Conservation (phyloP, 2,113 vertebrate genomes). For the Anarrhichthys ocellatus region DNA sequence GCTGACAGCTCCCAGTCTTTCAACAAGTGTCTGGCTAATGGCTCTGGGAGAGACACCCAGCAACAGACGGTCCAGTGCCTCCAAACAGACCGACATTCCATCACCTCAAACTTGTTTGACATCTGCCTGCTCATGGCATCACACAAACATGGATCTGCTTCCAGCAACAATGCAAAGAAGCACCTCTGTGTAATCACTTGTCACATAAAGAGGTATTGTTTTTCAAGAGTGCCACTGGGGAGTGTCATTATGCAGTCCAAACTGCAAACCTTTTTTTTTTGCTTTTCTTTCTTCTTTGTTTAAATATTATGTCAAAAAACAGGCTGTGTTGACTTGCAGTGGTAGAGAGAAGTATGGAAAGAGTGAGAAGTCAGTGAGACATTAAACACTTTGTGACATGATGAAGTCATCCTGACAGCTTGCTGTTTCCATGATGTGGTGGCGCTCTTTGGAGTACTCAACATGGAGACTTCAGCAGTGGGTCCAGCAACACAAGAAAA, state of each 20-base stretch:
- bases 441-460: conserved; percentile 42
- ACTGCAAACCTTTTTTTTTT: not conserved
- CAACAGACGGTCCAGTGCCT: conserved; percentile 72
- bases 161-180: conserved; percentile 66
- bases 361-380: conserved; percentile 66
- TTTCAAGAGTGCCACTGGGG: conserved; percentile 15
- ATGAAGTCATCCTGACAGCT: conserved; percentile 75
- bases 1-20: conserved; percentile 77
- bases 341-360: conserved; percentile 64
- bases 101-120: conserved; percentile 78
- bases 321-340: conserved; percentile 33
- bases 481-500: conserved; percentile 60
- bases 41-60: conserved; percentile 63
- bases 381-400: conserved; percentile 75
- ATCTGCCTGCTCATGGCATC: conserved; percentile 68
- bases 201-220: conserved; percentile 41
- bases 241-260: conserved; percentile 17
- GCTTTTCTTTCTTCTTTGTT: conserved; percentile 7
- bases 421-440: conserved; percentile 73
- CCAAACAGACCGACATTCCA: conserved; percentile 75
- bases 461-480: conserved; percentile 47
- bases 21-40: conserved; percentile 75
- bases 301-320: conserved; percentile 29
- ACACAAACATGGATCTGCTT: conserved; percentile 67
- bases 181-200: conserved; percentile 57